phyloP scores from a whole-genome alignment of 2,797 vertebrate species.

The Smutsia gigantea region DNA sequence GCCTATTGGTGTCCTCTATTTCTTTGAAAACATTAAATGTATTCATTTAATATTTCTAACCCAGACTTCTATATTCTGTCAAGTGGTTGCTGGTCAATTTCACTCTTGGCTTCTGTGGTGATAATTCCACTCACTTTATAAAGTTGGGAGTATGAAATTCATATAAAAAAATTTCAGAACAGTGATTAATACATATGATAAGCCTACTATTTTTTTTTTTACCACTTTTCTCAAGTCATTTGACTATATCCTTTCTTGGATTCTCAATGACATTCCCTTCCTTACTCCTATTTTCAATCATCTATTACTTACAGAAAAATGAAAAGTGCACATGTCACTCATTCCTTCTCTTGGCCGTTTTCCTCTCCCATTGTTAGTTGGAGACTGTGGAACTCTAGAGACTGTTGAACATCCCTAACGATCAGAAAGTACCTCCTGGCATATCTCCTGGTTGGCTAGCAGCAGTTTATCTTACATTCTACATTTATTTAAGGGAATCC shows the following conservation, averaged over 20 bases:
- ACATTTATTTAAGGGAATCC: background rate
- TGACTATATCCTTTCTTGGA: conserved; percentile 12
- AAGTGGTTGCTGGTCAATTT: background rate
- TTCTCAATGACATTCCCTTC: background rate
- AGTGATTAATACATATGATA: background rate
- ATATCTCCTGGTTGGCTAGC: background rate
- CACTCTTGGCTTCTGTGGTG: background rate
- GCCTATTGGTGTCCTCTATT: conserved; percentile 14
- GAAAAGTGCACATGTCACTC: background rate
- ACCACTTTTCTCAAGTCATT: background rate
- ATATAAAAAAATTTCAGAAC: background rate
- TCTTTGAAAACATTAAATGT: conserved; percentile 32
- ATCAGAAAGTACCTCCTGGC: background rate
- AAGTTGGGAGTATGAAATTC: conserved; percentile 2
- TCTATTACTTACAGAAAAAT: background rate
- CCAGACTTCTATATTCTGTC: background rate
- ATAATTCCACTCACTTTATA: background rate
- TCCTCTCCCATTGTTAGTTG: background rate
- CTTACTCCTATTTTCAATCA: background rate
- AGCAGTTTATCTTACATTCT: conserved; percentile 2
- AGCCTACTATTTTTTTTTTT: background rate
- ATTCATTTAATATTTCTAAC: conserved; percentile 2
- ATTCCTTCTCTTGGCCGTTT: background rate
- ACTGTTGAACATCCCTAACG: background rate
- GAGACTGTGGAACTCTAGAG: background rate